Evolutionary conservation across 1,140 invertebrate genomes (phyloP), one percentile per base, ranked within the genome.

Genomic region (Limonius californicus): DNA sequence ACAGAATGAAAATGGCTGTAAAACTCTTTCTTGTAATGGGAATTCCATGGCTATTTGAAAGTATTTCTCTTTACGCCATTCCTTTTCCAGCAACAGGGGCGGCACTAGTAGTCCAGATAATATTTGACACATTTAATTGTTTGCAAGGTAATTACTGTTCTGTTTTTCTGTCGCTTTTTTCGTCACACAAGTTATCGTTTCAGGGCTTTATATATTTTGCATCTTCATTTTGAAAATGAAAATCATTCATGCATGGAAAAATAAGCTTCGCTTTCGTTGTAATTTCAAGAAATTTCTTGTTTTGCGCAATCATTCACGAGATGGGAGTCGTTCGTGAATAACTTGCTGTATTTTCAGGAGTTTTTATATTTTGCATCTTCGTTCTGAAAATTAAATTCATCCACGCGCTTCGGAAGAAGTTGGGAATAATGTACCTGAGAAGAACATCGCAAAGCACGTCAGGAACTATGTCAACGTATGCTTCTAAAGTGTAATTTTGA

Each of bases 11-110:
- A 11, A 75, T 85, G 67, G 81, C 83, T 57, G 50, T 82, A 1
- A 85, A 85, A 68, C 65, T 87, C 3, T 84, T 84, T 63, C 55
- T 85, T 9, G 79, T 84, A 0, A 85, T 85, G 84, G 84, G 85
- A 20, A 77, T 85, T 2, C 74, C 78, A 0, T 85, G 83, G 81
- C 70, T 76, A 0, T 71, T 80, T 1, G 84, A 86, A 64, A 74
- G 81, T 0, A 21, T 81, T 0, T 77, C 82, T 1, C 1, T 9
- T 12, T 18, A 8, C 7, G 2, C 9, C 1, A 50, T 50, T 4
- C 45, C 45, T 7, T 3, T 21, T 7, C 7, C 7, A 12, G 14
- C 45, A 11, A 21, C 6, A 21, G 45, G 45, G 2, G 16, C 45
- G 1, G 16, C 20, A 3, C 6, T 19, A 50, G 21, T 27, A 16